Base-by-base conservation (phyloP, 2,888 invertebrate genomes). In the Scelioninae gen. 2 region DNA sequence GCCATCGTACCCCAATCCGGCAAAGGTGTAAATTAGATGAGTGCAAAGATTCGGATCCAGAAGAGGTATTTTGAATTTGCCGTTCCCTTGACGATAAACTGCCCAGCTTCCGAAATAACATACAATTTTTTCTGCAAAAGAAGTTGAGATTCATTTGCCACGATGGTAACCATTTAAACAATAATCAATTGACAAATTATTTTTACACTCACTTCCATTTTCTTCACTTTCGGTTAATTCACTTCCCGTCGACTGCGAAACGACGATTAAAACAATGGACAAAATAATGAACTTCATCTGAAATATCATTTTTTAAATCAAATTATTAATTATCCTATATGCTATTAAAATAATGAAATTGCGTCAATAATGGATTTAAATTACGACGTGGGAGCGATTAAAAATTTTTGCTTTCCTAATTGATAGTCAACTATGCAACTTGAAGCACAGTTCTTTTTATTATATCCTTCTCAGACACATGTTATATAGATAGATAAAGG, bases 101-200 rank as follows among this genome's bases (percentile, higher is more conserved):
- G 94, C 90, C 94, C 94, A 94, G 3, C 91, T 90, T 1, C 93
- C 93, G 76, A 90, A 92, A 84, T 94, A 94, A 79, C 94, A 94
- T 0, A 93, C 88, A 0, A 94, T 86, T 71, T 89, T 86, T 78
- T 90, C 92, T 92, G 80, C 1, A 53, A 69, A 52, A 43, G 5
- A 22, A 45, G 18, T 13, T 9, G 10, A 9, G 19, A 48, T 16
- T 39, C 16, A 39, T 39, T 39, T n/a, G n/a, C n/a, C n/a, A n/a
- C 2, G 3, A 25, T 15, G 4, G 18, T 22, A 2, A 5, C 22
- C 22, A 22, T 22, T 22, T 22, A 5, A 5, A 22, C 22, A 22
- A 2, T 5, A 22, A 2, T 22, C 7, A 19, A 15, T 0, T n/a
- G 10, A 39, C 4, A 5, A 37, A 15, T 48, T 9, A n/a, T 4